A percentile compares a stretch with the other conserved stretches of the same genome.
phyloP scores from a whole-genome alignment of 2,888 invertebrate genomes.

The Zygogramma bicolorata region DNA sequence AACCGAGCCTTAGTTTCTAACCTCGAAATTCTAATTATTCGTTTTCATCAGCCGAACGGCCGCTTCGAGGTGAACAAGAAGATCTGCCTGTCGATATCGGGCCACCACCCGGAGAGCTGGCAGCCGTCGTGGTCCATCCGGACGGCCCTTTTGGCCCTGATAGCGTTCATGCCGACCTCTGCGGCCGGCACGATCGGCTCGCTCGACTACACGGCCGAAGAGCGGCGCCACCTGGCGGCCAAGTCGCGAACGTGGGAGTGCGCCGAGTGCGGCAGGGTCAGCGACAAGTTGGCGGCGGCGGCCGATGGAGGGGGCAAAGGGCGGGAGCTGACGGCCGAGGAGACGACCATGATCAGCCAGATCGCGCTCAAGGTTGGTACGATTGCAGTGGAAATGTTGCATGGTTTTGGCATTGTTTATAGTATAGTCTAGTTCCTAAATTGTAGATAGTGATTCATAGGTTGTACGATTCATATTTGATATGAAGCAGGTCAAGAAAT shows the following conservation, averaged over 20 bases:
- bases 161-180: conserved; percentile 94
- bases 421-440: too few relatives aligned
- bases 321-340: conserved; percentile 68
- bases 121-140: conserved; percentile 97
- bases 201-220: conserved; percentile 87
- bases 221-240: conserved; percentile 83
- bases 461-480: too few relatives aligned
- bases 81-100: conserved; percentile 95
- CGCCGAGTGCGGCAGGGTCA: conserved; percentile 73
- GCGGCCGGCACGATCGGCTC: conserved; percentile 93
- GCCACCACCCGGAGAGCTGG: conserved; percentile 98
- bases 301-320: conserved; percentile 57
- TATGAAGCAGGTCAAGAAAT: too few relatives aligned
- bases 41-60: conserved; percentile 86
- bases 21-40: too few relatives aligned
- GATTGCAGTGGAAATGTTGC: too few relatives aligned
- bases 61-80: conserved; percentile 94
- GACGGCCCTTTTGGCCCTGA: conserved; percentile 90
- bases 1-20: too few relatives aligned
- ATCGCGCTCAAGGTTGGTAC: conserved; percentile 72
- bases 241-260: conserved; percentile 78
- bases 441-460: too few relatives aligned
- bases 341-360: conserved; percentile 69
- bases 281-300: conserved; percentile 67
- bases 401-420: too few relatives aligned